Base-by-base conservation (phyloP, 1,140 invertebrate species). In the Drosophila suzukii region DNA sequence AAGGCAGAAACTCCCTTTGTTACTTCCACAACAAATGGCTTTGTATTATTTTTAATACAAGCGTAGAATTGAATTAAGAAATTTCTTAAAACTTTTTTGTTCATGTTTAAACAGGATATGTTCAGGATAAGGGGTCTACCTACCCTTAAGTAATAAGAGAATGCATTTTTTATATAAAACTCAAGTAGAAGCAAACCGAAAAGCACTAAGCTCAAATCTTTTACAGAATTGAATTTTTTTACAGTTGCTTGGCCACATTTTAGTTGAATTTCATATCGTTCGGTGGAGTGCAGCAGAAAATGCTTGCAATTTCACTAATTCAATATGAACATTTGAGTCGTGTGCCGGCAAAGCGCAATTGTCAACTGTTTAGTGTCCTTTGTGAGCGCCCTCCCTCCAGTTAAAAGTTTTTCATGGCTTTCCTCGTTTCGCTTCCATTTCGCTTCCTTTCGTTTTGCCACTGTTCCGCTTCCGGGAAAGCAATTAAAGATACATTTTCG, bases 401-500 rank as follows among this genome's bases (percentile, higher is more conserved):
- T 7, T n/a, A 15, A 57, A 71, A 57, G 11, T 71, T 72, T 58
- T 61, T 43, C 49, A 63, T 59, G 55, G 47, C 63, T 58, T 51
- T 27, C 47, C 47, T 20, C 27, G 50, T 74, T 68, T 72, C 53
- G 15, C 12, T 20, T 27, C 43, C 30, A 55, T 44, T 32, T 30
- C 15, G 6, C 41, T 67, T 49, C 6, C 27, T 49, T 57, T 54
- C 17, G 32, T 15, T 46, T 49, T 32, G 44, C 46, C 20, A 38
- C 27, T 27, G 30, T 76, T 75, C 30, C 61, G 57, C 27, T 75
- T 85, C 82, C 79, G 75, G 60, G 15, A 57, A 74, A 57, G 66
- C 74, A 88, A 82, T 82, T 72, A 71, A 55, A 81, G 58, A 72
- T 71, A 85, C 75, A 80, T 84, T 80, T 80, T 43, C 10, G 24